Percentiles rank a stretch among this genome's conserved stretches.
These are phyloP conservation scores for Druceiella hillmani DNA, from an alignment of 2,888 invertebrate genomes.

Conservation along the genomic window DNA sequence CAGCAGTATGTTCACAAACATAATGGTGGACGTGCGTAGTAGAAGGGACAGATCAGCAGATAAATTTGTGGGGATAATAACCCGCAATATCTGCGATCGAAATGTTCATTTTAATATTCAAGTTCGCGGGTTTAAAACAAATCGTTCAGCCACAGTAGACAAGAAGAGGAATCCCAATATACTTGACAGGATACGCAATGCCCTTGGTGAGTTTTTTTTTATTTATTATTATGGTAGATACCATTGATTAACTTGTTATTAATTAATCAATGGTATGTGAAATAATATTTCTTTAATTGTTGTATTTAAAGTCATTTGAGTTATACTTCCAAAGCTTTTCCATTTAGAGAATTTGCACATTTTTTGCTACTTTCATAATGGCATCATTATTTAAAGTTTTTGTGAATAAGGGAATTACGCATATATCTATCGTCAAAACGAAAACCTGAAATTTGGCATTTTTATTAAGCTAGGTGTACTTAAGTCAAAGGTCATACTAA, in stretches of 20 bases:
- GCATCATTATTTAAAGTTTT: too few species aligned
- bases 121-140: constrained; percentile 74
- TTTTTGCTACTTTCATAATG: too few species aligned
- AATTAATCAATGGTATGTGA: not conserved
- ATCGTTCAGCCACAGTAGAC: constrained; percentile 65
- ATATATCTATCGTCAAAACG: too few species aligned
- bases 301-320: too few species aligned
- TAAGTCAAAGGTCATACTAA: too few species aligned
- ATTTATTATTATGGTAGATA: not conserved
- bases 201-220: constrained; percentile 30
- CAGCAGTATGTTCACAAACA: too few species aligned
- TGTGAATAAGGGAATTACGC: too few species aligned
- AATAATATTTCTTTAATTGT: not conserved
- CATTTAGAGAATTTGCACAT: too few species aligned
- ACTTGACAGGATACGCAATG: constrained; percentile 59
- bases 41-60: constrained; percentile 30
- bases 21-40: constrained; percentile 21
- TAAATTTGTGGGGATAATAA: constrained; percentile 34
- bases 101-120: constrained; percentile 44
- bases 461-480: too few species aligned
- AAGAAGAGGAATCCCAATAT: constrained; percentile 65
- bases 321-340: too few species aligned
- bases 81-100: constrained; percentile 26
- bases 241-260: not conserved
- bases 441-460: too few species aligned